Base-by-base conservation (phyloP, 2,113 vertebrate species). In the Eleginops maclovinus region DNA sequence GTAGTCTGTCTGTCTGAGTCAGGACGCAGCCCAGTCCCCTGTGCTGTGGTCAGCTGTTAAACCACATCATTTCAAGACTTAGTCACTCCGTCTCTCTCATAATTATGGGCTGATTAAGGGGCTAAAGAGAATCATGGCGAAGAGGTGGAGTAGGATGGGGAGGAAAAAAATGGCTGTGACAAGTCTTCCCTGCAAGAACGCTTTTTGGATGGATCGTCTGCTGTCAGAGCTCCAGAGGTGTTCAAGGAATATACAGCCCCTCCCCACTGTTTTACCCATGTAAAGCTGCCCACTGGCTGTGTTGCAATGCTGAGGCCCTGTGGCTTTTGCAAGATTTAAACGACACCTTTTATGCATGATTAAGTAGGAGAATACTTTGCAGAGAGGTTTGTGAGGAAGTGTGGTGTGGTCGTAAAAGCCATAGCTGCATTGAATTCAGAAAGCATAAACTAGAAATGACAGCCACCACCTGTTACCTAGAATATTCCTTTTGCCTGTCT, bases 101-200 rank as follows among this genome's bases (percentile, higher is more conserved):
- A 73, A 90, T 89, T 87, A 88, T 71, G 53, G 79, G 55, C 70
- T 83, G 87, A 90, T 88, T 86, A 77, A 90, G 86, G 56, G 76
- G 58, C 55, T 14, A 24, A 31, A n/a, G 59, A 55, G 2, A 58
- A 64, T 0, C 66, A 53, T 62, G 62, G 75, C 17, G 22, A 75
- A 54, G 50, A 80, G 8, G 3, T 51, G 24, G 19, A 53, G 31
- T 19, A 69, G 19, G 44, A n/a, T 70, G 5, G 36, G 49, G 28
- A 21, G 49, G 54, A 19, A n/a, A 43, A 49, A 36, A 51, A 69
- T 43, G 56, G 53, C 60, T 63, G 47, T 60, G 63, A 40, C 77
- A 72, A 67, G 55, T 51, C 28, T 56, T 68, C 61, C 28, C 51
- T 3, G n/a, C 41, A 60, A 44, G 56, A 50, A 36, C 84, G 44